phyloP scores from a whole-genome alignment of 1,140 invertebrate genomes.

The Macrocentrus cingulum region DNA sequence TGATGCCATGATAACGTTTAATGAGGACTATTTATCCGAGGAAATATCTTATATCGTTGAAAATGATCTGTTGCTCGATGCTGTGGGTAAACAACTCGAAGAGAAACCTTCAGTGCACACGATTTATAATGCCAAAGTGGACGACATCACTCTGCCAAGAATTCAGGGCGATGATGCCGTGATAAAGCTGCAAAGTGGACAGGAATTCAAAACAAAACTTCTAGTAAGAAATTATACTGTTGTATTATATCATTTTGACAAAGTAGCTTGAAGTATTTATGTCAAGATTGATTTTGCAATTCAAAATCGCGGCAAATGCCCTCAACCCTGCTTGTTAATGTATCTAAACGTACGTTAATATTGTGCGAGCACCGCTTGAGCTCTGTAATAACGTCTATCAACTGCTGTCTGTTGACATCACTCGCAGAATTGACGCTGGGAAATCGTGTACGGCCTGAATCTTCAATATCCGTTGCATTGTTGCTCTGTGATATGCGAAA shows the following conservation, averaged over 20 bases:
- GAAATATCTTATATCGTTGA: conserved; percentile 92
- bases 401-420: conserved; percentile 38
- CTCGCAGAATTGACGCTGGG: conserved; percentile 37
- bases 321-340: conserved; percentile 40
- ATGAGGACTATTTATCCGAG: conserved; percentile 69
- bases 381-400: conserved; percentile 42
- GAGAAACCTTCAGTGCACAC: conserved; percentile 48
- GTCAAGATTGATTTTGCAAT: conserved; percentile 16
- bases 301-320: conserved; percentile 38
- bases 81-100: conserved; percentile 64
- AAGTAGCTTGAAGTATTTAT: conserved; percentile 1
- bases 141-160: conserved; percentile 39
- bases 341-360: conserved; percentile 40
- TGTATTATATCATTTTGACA: neutral
- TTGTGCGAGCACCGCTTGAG: conserved; percentile 44
- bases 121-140: conserved; percentile 50
- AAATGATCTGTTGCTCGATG: conserved; percentile 83
- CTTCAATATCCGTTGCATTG: conserved; percentile 18
- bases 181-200: conserved; percentile 44
- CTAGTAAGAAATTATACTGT: conserved; percentile 40
- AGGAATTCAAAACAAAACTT: conserved; percentile 45
- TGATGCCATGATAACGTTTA: conserved; percentile 84
- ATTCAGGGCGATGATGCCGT: conserved; percentile 29
- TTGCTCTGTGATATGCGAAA: conserved; percentile 24
- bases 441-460: conserved; percentile 36